Conservation (phyloP, 2,113 vertebrate species). For the Caranx ignobilis region DNA sequence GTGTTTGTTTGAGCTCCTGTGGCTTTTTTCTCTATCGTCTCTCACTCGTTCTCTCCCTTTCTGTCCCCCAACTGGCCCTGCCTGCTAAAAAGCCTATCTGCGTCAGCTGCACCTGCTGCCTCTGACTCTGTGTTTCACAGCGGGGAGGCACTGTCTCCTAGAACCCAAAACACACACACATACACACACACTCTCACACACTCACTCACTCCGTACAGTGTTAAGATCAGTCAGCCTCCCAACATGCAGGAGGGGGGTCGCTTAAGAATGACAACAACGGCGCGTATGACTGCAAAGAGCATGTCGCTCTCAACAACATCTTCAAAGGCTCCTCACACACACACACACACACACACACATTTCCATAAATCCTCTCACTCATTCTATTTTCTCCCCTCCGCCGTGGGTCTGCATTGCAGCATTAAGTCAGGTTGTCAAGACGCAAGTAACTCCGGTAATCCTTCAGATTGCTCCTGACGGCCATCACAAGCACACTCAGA, state of each 20-base stretch:
- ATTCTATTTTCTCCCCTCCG: constrained; percentile 26
- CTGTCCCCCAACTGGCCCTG: constrained; percentile 67
- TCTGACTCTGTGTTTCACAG: constrained; percentile 71
- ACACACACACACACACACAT: constrained; percentile 9
- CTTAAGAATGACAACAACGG: constrained; percentile 79
- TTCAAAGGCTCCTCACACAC: constrained; percentile 50
- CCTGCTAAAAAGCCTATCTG: constrained; percentile 73
- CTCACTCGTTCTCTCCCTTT: constrained; percentile 64
- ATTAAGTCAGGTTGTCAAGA: constrained; percentile 45
- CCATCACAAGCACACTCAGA: constrained; percentile 5
- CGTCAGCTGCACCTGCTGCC: constrained; percentile 84
- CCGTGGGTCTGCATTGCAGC: constrained; percentile 54
- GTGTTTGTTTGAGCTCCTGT: constrained; percentile 44
- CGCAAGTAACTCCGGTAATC: constrained; percentile 19
- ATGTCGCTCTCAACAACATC: constrained; percentile 50
- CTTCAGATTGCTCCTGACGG: constrained; percentile 28
- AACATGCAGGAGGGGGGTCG: constrained; percentile 44
- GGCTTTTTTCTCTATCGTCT: constrained; percentile 40
- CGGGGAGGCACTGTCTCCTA: constrained; percentile 75
- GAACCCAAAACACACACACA: constrained; percentile 54
- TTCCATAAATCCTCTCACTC: constrained; percentile 48
- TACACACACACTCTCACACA: constrained; percentile 14
- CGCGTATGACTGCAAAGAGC: constrained; percentile 49
- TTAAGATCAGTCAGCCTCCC: constrained; percentile 50
- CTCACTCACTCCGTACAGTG: constrained; percentile 17